A percentile compares a stretch with the other conserved stretches of the same genome.
These are phyloP conservation scores for Drosophila sturtevanti DNA, from an alignment of 1,140 invertebrate species.

Conservation along the genomic window DNA sequence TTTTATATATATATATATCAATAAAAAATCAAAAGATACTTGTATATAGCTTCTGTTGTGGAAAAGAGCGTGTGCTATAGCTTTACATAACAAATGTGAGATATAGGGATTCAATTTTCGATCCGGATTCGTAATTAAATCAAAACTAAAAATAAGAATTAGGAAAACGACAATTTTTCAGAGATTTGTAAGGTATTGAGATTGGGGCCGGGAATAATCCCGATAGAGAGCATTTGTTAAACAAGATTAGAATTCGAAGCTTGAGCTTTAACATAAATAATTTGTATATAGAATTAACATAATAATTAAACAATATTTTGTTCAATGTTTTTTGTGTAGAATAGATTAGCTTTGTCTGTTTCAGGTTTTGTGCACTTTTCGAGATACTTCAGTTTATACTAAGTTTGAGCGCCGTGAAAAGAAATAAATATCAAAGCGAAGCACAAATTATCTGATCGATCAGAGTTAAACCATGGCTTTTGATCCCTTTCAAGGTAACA, in stretches of 20 bases:
- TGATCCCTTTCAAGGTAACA: conserved; percentile 87
- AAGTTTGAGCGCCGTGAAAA: not conserved
- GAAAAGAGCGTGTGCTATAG: not conserved
- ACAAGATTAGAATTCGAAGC: not conserved
- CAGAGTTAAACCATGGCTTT: not conserved
- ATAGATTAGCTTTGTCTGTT: not conserved
- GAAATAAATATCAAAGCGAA: conserved; percentile 1
- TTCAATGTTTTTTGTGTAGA: not conserved
- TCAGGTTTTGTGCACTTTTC: not conserved
- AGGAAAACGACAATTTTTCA: too few relatives aligned
- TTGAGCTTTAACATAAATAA: not conserved
- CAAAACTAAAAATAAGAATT: not conserved
- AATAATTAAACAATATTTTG: not conserved
- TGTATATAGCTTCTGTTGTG: not conserved
- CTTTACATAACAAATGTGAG: conserved; percentile 8
- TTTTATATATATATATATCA: not conserved
- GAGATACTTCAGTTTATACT: not conserved
- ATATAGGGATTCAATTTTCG: not conserved
- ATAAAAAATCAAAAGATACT: not conserved
- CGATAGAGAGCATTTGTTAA: not conserved
- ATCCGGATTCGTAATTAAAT: not conserved
- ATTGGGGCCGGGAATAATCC: too few relatives aligned
- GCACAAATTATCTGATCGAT: not conserved
- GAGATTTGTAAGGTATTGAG: too few relatives aligned
- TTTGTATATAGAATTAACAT: not conserved